A percentile compares a stretch with the other conserved stretches of the same genome.
Evolutionary conservation across 2,113 vertebrate genomes (phyloP).

Genomic region (Microtus montanus): DNA sequence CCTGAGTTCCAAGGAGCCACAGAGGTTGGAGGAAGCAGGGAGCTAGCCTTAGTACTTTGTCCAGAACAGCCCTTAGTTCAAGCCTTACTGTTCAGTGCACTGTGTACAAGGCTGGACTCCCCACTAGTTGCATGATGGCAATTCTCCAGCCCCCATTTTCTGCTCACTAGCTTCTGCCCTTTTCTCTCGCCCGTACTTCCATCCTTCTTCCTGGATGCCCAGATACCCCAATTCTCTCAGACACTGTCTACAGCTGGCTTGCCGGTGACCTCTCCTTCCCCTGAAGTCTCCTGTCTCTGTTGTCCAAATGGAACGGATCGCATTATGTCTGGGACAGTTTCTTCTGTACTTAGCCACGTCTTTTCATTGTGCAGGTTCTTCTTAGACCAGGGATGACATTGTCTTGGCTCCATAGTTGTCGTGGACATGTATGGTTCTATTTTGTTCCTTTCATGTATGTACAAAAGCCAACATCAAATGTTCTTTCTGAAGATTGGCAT

Average conservation of each 20-base stretch:
- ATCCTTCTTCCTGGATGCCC: background rate
- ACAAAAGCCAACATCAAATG: background rate
- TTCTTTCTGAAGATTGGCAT: background rate
- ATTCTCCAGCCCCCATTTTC: background rate
- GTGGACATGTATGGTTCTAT: background rate
- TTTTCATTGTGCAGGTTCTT: background rate
- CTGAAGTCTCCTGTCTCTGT: background rate
- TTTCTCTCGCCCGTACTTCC: background rate
- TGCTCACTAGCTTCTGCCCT: background rate
- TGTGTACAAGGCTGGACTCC: background rate
- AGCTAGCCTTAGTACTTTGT: background rate
- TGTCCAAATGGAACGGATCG: background rate
- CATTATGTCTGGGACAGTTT: background rate
- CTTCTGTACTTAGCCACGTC: background rate
- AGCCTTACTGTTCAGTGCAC: background rate
- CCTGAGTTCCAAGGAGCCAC: background rate
- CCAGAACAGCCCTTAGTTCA: background rate
- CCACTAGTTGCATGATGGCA: fast-evolving
- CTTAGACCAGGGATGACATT: background rate
- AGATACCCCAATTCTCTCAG: background rate
- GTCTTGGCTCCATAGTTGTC: background rate
- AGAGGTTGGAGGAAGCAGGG: background rate
- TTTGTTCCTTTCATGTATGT: background rate
- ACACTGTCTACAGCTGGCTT: background rate
- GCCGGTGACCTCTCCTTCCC: background rate